These are phyloP conservation scores for Congeria kusceri DNA, from an alignment of 2,888 invertebrate species.

Conservation along the genomic window DNA sequence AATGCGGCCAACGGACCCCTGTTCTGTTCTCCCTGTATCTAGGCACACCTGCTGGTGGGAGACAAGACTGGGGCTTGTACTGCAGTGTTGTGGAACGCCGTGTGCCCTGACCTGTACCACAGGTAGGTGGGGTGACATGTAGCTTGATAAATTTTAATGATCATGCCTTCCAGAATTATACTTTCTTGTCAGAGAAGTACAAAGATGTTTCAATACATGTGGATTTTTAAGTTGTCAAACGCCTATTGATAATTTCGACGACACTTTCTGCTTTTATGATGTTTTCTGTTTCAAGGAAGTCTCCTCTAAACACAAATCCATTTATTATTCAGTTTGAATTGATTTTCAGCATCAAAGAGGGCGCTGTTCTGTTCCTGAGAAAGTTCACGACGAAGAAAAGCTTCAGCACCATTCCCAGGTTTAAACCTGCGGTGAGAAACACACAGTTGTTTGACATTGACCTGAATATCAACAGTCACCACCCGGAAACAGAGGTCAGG, in stretches of 20 bases:
- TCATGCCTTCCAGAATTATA: too few species aligned
- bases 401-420: slow-evolving; percentile 47
- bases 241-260: too few species aligned
- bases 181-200: too few species aligned
- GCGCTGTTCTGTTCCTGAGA: slow-evolving; percentile 65
- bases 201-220: too few species aligned
- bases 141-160: too few species aligned
- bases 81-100: slow-evolving; percentile 73
- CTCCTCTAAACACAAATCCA: too few species aligned
- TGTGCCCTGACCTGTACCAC: slow-evolving; percentile 62
- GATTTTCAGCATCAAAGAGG: slow-evolving; percentile 67
- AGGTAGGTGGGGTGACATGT: slow-evolving; percentile 54
- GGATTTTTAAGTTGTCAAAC: too few species aligned
- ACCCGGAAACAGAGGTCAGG: slow-evolving; percentile 66
- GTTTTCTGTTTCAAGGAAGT: too few species aligned
- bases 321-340: too few species aligned
- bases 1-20: too few species aligned
- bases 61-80: slow-evolving; percentile 73
- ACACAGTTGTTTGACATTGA: slow-evolving; percentile 64
- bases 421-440: slow-evolving; percentile 37
- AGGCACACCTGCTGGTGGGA: slow-evolving; percentile 71
- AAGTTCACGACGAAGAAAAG: slow-evolving; percentile 73
- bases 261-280: too few species aligned
- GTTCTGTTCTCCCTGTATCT: slow-evolving; percentile 6
- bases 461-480: slow-evolving; percentile 69